Base-by-base conservation (phyloP, 2,888 invertebrate species). In the Himalopsyche tibetana region DNA sequence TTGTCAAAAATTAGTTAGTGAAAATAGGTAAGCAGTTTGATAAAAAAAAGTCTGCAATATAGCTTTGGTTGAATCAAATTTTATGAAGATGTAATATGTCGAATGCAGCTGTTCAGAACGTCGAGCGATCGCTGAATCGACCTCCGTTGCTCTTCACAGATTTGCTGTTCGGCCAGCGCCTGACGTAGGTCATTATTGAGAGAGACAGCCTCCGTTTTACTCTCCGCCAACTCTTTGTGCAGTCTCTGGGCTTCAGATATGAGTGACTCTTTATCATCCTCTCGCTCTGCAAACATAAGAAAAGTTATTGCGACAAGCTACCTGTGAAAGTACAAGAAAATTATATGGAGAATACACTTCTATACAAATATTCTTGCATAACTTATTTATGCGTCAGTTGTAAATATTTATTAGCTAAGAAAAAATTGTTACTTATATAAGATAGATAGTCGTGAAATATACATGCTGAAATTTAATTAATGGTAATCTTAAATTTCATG, bases 141-240 rank as follows among this genome's bases (percentile, higher is more conserved):
- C 0, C 87, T 85, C 0, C 90, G 89, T 5, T 88, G 88, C 8
- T 87, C 87, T 69, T 88, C 88, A 56, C 83, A 86, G n/a, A 84
- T 80, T 79, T 85, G 87, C 63, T 86, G 85, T 89, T 93, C 93
- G 2, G 92, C 91, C 3, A 92, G 89, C 17, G 93, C 90, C 9
- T 92, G 91, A 15, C 92, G 91, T 85, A 92, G 91, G 0, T 90
- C 89, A 89, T 92, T 92, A 0, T 92, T 91, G 86, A 92, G 92
- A 0, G 91, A 89, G 0, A 92, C 92, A 17, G 94, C 92, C 38
- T 92, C 90, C 28, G 92, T 91, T 17, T 94, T 94, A 84, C 93
- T 92, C 89, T 92, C 92, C 38, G 92, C 92, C 45, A 93, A 91
- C 84, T 93, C 93, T 38, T 94, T 93, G n/a, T 93, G 91, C 63